Conservation (phyloP, 2,113 vertebrate species). For the Cochlearius cochlearius region DNA sequence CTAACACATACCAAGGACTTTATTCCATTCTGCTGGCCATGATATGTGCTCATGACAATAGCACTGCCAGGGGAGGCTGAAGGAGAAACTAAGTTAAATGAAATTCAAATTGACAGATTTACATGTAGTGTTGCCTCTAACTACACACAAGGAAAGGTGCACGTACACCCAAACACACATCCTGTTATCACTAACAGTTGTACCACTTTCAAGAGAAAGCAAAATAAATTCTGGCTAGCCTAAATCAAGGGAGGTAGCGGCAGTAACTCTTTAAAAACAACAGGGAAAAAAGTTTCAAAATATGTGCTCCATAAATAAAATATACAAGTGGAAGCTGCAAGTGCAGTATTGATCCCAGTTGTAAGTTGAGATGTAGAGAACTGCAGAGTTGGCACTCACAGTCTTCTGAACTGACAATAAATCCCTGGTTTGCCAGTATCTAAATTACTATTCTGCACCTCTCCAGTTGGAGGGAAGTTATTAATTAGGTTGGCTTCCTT, state of each 20-base stretch:
- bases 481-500: conserved; percentile 42
- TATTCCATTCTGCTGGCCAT: not conserved
- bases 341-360: conserved; percentile 54
- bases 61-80: not conserved
- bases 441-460: not conserved
- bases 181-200: not conserved
- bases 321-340: not conserved
- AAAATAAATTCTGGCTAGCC: not conserved
- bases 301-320: conserved; percentile 58
- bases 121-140: not conserved
- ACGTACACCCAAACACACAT: not conserved
- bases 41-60: not conserved
- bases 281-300: not conserved
- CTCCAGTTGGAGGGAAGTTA: not conserved
- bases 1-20: not conserved
- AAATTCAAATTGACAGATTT: not conserved
- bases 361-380: conserved; percentile 32
- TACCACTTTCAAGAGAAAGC: not conserved
- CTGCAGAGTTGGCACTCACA: conserved; percentile 40
- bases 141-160: not conserved
- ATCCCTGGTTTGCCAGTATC: not conserved
- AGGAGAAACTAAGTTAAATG: not conserved
- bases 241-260: not conserved
- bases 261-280: conserved; percentile 29
- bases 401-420: conserved; percentile 16